A percentile compares a stretch with the other conserved stretches of the same genome.
These are phyloP conservation scores for Geococcyx californianus DNA, from an alignment of 2,113 vertebrate genomes.

Conservation along the genomic window DNA sequence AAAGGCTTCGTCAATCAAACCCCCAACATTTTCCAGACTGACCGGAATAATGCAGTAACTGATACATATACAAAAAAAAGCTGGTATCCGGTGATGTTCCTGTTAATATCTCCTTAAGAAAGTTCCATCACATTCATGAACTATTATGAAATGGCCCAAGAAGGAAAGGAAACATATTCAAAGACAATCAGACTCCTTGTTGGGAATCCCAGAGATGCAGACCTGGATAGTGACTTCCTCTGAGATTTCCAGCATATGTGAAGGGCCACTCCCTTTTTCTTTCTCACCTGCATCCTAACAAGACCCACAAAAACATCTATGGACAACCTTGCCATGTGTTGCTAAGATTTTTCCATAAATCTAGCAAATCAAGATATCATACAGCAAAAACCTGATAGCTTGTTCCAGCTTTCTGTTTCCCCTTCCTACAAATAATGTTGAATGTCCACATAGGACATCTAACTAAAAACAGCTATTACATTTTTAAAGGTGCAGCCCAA, in stretches of 20 bases:
- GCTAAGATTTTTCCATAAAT: not conserved
- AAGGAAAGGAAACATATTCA: not conserved
- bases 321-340: not conserved
- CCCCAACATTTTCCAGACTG: not conserved
- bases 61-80: not conserved
- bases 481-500: not conserved
- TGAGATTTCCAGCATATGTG: not conserved
- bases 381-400: not conserved
- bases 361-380: not conserved
- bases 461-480: not conserved
- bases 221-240: not conserved
- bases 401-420: not conserved
- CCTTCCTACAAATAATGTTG: not conserved
- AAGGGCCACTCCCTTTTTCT: not conserved
- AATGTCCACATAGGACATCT: not conserved
- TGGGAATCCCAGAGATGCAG: not conserved
- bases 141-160: not conserved
- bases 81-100: not conserved
- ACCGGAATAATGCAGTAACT: not conserved
- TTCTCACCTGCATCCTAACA: not conserved
- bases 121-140: not conserved
- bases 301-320: not conserved
- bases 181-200: not conserved
- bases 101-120: not conserved
- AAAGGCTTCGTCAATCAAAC: rapidly evolving